Conservation (phyloP, 2,888 invertebrate species). For the Tupiocoris notatus region DNA sequence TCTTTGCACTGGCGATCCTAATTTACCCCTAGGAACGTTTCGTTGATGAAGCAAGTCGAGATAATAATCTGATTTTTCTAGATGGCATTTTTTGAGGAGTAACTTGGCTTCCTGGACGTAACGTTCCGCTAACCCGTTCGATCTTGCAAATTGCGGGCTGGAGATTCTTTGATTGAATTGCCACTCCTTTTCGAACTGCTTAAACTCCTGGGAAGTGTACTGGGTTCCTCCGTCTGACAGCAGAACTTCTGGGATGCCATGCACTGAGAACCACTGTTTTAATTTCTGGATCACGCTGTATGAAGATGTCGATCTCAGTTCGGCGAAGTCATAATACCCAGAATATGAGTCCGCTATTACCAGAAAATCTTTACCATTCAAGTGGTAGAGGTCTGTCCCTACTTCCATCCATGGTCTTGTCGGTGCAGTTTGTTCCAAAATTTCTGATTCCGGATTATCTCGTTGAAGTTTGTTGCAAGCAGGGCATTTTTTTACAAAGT, state of each 20-base stretch:
- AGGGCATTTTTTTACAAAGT: conserved; percentile 1
- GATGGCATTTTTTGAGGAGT: too few species aligned
- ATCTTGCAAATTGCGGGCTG: not conserved
- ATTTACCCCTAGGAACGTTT: too few species aligned
- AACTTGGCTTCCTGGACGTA: too few species aligned
- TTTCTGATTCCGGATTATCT: not conserved
- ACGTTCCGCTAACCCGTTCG: too few species aligned
- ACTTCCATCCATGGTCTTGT: conserved; percentile 12
- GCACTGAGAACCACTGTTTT: not conserved
- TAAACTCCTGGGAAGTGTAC: not conserved
- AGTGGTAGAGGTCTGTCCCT: conserved; percentile 11
- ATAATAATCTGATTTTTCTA: too few species aligned
- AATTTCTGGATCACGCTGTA: not conserved
- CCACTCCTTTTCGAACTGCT: too few species aligned
- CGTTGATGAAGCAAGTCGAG: too few species aligned
- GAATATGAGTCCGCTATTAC: conserved; percentile 14
- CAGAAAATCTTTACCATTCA: not conserved
- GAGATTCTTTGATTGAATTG: not conserved
- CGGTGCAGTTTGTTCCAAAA: not conserved
- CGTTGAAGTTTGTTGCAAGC: not conserved
- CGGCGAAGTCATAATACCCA: conserved; percentile 17
- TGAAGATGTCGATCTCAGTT: not conserved
- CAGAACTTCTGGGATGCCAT: not conserved
- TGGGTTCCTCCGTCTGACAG: not conserved
- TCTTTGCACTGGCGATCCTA: too few species aligned